Percentiles rank a stretch among this genome's conserved stretches.
These are phyloP conservation scores for Berghia stephanieae DNA, from an alignment of 1,140 invertebrate species.

Conservation along the genomic window DNA sequence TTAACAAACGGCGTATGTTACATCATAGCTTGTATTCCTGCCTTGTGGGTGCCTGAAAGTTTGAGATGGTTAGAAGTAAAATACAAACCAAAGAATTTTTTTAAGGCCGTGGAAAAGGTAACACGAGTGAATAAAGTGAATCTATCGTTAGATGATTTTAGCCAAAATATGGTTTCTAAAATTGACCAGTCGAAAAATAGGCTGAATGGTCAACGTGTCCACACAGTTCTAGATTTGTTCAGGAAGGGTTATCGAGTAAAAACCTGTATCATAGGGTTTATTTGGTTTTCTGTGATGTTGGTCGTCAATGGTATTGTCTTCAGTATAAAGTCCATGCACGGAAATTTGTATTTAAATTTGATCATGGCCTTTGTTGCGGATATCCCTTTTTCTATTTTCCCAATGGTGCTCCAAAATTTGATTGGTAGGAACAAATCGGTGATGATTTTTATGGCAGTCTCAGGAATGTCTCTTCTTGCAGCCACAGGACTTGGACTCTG, in stretches of 20 bases:
- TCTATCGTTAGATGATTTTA: not conserved
- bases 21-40: not conserved
- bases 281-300: not conserved
- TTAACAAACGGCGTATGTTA: not conserved
- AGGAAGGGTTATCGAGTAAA: not conserved
- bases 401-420: not conserved
- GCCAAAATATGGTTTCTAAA: not conserved
- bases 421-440: not conserved
- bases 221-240: not conserved
- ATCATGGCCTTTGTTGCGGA: not conserved
- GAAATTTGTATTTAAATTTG: not conserved
- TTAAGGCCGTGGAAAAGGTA: not conserved
- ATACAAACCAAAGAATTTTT: no score
- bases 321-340: not conserved
- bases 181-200: not conserved
- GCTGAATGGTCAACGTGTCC: not conserved
- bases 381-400: not conserved
- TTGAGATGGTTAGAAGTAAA: not conserved
- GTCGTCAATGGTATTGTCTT: not conserved
- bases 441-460: not conserved
- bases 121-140: not conserved
- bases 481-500: not conserved
- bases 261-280: not conserved
- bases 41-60: not conserved
- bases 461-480: not conserved